These are phyloP conservation scores for Hylia prasina DNA, from an alignment of 2,113 vertebrate species.

Conservation along the genomic window DNA sequence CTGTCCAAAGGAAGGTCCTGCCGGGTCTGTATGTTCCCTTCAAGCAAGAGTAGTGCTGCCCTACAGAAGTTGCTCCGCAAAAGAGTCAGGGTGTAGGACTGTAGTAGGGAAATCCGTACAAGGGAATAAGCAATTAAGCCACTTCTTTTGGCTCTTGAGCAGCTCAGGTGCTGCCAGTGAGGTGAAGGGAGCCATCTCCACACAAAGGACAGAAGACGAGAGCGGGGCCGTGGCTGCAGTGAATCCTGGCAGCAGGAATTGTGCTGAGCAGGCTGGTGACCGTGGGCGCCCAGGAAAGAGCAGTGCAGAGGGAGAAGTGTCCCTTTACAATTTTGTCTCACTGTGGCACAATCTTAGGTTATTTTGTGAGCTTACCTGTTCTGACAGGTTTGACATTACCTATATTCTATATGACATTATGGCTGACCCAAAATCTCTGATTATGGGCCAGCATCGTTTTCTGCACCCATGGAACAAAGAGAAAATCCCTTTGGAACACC, in stretches of 20 bases:
- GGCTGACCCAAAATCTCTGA: background rate
- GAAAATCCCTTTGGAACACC: background rate
- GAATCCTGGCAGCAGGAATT: background rate
- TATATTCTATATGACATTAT: background rate
- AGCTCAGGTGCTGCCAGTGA: background rate
- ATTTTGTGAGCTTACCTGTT: background rate
- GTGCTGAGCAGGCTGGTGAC: rapidly evolving
- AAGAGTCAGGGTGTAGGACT: background rate
- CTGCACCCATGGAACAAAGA: background rate
- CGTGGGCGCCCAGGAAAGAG: background rate
- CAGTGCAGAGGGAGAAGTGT: background rate
- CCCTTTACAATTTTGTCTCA: background rate
- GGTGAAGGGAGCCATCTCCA: rapidly evolving
- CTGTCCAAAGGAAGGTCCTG: background rate
- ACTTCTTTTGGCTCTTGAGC: background rate
- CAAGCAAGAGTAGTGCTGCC: background rate
- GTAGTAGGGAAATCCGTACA: background rate
- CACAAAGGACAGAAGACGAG: rapidly evolving
- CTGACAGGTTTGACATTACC: background rate
- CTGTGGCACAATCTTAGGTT: background rate
- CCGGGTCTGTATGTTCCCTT: background rate
- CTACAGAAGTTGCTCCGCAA: background rate
- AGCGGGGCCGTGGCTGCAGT: rapidly evolving
- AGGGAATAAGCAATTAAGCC: background rate
- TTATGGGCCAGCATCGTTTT: background rate